These are phyloP conservation scores for Pseudococcus jackbeardsleyi DNA, from an alignment of 2,888 invertebrate species.

Conservation along the genomic window DNA sequence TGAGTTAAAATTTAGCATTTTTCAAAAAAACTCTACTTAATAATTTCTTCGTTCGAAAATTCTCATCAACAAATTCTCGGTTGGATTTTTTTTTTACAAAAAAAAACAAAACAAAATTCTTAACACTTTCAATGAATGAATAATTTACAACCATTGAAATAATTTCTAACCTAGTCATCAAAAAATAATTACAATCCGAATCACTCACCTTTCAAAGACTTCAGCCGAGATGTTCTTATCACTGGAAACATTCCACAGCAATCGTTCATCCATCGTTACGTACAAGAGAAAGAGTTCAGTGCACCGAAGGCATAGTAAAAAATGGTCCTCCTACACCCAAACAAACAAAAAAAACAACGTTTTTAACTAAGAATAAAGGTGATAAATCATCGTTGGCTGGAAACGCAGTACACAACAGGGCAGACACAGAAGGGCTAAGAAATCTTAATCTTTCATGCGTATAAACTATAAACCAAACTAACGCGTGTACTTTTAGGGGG, in stretches of 20 bases:
- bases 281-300: neutral
- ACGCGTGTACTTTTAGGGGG: neutral
- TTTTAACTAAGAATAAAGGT: neutral
- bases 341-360: conserved; percentile 13
- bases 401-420: neutral
- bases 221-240: neutral
- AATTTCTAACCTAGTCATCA: too few relatives aligned
- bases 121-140: too few relatives aligned
- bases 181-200: too few relatives aligned
- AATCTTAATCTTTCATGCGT: conserved; percentile 48
- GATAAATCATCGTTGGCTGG: conserved; percentile 19
- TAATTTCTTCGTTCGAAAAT: too few relatives aligned
- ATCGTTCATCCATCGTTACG: neutral
- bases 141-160: too few relatives aligned
- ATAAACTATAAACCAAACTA: conserved; percentile 3
- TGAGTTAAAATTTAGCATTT: too few relatives aligned
- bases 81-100: too few relatives aligned
- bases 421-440: neutral
- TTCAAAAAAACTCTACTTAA: too few relatives aligned
- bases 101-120: too few relatives aligned
- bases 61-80: too few relatives aligned
- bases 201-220: too few relatives aligned
- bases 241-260: neutral
- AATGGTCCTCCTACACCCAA: conserved; percentile 10
- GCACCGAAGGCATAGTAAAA: neutral